phyloP scores from a whole-genome alignment of 2,888 invertebrate genomes.

The Andrena hattorfiana region DNA sequence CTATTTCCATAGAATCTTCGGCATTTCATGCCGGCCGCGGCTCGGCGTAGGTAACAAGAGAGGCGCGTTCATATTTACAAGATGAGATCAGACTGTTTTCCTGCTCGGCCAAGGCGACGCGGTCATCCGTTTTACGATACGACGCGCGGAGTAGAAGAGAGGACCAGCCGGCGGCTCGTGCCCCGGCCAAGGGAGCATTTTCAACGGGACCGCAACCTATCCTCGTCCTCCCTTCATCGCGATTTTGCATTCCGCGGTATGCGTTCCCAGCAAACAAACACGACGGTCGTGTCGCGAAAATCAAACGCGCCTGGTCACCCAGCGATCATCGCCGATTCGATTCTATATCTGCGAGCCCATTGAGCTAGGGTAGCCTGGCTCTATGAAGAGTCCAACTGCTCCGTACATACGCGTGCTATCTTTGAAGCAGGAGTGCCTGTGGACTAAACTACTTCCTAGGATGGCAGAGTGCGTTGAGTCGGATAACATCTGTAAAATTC shows the following conservation, averaged over 20 bases:
- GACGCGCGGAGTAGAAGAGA: slow-evolving; percentile 33
- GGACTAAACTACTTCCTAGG: neutral
- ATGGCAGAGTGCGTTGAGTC: neutral
- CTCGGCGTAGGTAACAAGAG: slow-evolving; percentile 30
- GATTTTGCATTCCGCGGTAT: slow-evolving; percentile 42
- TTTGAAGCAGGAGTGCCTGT: neutral
- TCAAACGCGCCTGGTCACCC: slow-evolving; percentile 61
- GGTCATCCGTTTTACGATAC: slow-evolving; percentile 52
- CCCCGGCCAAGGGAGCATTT: slow-evolving; percentile 50
- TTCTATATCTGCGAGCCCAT: slow-evolving; percentile 13
- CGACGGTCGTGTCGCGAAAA: slow-evolving; percentile 63
- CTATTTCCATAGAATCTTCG: slow-evolving; percentile 55
- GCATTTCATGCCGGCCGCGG: slow-evolving; percentile 32
- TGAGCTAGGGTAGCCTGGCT: neutral
- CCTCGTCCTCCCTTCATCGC: slow-evolving; percentile 7
- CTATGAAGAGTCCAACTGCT: neutral
- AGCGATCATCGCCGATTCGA: slow-evolving; percentile 10
- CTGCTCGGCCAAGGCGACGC: slow-evolving; percentile 76
- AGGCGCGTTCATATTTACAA: slow-evolving; percentile 70
- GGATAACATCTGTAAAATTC: too few species aligned
- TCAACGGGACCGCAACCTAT: slow-evolving; percentile 22
- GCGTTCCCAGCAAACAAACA: slow-evolving; percentile 22
- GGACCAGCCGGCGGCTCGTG: slow-evolving; percentile 38
- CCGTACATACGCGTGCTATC: neutral
- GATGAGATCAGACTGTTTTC: slow-evolving; percentile 78